Conservation (phyloP, 2,113 vertebrate genomes). For the Larimichthys polyactis region DNA sequence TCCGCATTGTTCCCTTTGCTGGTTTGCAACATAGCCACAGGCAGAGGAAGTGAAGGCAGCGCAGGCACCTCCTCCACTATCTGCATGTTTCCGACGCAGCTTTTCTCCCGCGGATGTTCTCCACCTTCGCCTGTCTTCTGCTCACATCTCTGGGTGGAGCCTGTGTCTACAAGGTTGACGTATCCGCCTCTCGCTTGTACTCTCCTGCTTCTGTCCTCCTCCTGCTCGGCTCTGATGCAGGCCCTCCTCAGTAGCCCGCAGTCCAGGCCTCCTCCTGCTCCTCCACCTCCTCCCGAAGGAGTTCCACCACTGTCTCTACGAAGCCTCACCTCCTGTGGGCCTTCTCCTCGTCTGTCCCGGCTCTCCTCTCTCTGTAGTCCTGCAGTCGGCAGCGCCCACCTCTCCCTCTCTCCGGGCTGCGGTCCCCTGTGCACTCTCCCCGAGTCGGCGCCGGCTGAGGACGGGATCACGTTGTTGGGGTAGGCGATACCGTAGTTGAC, state of each 20-base stretch:
- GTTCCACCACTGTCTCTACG: conserved; percentile 50
- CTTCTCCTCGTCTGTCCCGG: conserved; percentile 63
- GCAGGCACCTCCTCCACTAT: conserved; percentile 93
- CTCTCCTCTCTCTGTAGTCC: conserved; percentile 86
- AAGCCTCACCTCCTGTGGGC: conserved; percentile 52
- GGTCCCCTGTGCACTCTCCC: conserved; percentile 32
- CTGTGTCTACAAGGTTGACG: conserved; percentile 78
- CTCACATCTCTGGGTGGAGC: conserved; percentile 89
- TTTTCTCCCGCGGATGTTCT: conserved; percentile 82
- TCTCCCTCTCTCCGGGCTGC: conserved; percentile 72
- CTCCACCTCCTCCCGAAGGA: conserved; percentile 41
- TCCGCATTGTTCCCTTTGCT: conserved; percentile 87
- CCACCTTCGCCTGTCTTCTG: conserved; percentile 89
- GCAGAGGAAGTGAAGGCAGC: conserved; percentile 81
- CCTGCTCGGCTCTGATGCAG: conserved; percentile 55
- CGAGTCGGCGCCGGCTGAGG: conserved; percentile 74
- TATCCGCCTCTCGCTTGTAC: conserved; percentile 62
- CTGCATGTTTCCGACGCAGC: conserved; percentile 90
- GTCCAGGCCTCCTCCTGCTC: conserved; percentile 49
- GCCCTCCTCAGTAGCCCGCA: conserved; percentile 42
- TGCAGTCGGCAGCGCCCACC: conserved; percentile 84
- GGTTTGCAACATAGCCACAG: conserved; percentile 92
- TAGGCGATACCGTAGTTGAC: conserved; percentile 91
- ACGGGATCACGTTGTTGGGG: conserved; percentile 86
- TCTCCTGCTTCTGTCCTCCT: conserved; percentile 31